Conservation (phyloP, 2,113 vertebrate species). For the Aegotheles bennettii region DNA sequence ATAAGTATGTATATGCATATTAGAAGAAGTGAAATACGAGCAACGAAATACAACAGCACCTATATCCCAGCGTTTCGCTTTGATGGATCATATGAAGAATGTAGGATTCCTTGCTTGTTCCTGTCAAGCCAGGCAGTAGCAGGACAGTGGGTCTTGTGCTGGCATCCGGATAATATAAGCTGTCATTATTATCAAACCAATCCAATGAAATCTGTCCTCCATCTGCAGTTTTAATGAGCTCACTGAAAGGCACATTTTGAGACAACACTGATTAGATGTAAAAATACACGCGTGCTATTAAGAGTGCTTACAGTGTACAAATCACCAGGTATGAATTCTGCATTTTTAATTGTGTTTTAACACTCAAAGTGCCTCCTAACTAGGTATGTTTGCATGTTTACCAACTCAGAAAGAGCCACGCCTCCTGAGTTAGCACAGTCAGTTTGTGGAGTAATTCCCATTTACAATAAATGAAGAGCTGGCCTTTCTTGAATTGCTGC, state of each 20-base stretch:
- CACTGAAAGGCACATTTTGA: conserved; percentile 80
- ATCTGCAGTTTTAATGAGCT: conserved; percentile 94
- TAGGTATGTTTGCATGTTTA: neutral
- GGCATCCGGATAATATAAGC: conserved; percentile 77
- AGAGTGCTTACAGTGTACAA: neutral
- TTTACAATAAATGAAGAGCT: neutral
- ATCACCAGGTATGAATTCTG: neutral
- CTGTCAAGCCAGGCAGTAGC: conserved; percentile 92
- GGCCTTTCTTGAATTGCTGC: neutral
- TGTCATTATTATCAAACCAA: conserved; percentile 93
- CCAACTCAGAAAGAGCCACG: neutral
- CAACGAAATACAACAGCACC: conserved; percentile 71
- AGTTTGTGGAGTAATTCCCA: rapidly evolving
- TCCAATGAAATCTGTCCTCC: conserved; percentile 98
- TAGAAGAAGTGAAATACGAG: neutral
- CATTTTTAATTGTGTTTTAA: neutral
- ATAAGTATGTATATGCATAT: too few relatives aligned
- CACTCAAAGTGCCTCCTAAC: neutral
- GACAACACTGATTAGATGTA: conserved; percentile 4
- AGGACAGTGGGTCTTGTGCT: conserved; percentile 88
- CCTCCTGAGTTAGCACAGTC: neutral
- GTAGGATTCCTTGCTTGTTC: conserved; percentile 96
- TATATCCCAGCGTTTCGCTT: conserved; percentile 90
- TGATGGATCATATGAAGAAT: conserved; percentile 98
- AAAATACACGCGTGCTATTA: neutral